Percentiles rank a stretch among this genome's conserved stretches.
These are phyloP conservation scores for Drosophila ercepeae DNA, from an alignment of 1,140 invertebrate genomes.

Conservation along the genomic window DNA sequence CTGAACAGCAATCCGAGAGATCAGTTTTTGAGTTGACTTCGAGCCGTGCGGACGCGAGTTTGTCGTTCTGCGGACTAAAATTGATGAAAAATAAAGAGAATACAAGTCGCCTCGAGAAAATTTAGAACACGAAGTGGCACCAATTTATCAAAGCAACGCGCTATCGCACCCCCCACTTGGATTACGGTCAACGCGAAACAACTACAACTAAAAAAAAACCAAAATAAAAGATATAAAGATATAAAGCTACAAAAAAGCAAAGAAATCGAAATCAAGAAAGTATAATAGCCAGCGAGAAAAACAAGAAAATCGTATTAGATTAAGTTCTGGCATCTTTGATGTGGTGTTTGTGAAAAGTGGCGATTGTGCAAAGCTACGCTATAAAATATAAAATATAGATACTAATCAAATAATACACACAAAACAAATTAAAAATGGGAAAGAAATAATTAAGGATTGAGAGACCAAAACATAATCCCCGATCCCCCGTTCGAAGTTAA, in stretches of 20 bases:
- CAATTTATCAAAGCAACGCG: constrained; percentile 39
- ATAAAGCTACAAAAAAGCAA: constrained; percentile 5
- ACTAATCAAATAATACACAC: constrained; percentile 44
- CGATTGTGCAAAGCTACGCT: constrained; percentile 50
- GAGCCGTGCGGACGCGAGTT: constrained; percentile 67
- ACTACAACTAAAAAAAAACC: constrained; percentile 38
- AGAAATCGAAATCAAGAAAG: constrained; percentile 29
- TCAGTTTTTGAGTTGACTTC: constrained; percentile 80
- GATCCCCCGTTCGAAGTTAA: constrained; percentile 4
- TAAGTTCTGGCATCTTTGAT: constrained; percentile 51
- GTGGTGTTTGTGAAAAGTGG: constrained; percentile 52
- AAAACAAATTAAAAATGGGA: constrained; percentile 47
- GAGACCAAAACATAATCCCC: constrained; percentile 23
- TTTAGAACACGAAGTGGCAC: constrained; percentile 44
- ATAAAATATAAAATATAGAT: constrained; percentile 10
- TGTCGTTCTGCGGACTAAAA: constrained; percentile 49
- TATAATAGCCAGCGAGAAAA: constrained; percentile 20
- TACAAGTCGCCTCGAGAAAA: constrained; percentile 50
- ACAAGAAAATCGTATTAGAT: constrained; percentile 45
- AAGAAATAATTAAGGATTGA: constrained; percentile 51
- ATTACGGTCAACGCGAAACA: constrained; percentile 79
- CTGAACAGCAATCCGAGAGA: constrained; percentile 41
- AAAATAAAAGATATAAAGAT: constrained; percentile 23
- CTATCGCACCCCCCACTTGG: constrained; percentile 74
- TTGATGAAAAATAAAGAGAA: constrained; percentile 32